Conservation (phyloP, 2,113 vertebrate genomes). For the Cranoglanis bouderius region DNA sequence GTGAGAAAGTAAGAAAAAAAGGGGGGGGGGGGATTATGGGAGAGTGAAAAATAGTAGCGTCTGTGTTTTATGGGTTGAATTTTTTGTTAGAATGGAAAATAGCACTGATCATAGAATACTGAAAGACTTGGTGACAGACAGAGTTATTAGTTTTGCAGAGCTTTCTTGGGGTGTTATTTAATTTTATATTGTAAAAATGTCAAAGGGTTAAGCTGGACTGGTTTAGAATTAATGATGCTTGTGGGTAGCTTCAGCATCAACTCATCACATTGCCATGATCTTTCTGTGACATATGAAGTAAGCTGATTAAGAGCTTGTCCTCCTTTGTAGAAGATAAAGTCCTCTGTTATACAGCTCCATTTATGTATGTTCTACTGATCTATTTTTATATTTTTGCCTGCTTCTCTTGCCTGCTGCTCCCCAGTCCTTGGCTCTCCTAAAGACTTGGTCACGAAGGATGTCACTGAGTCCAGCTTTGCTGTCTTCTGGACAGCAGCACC, state of each 20-base stretch:
- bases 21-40: background rate
- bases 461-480: conserved; percentile 88
- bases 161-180: conserved; percentile 63
- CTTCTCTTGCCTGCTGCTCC: conserved; percentile 36
- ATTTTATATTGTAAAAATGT: conserved; percentile 55
- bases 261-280: background rate
- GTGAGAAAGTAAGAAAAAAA: conserved; percentile 20
- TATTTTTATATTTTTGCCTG: conserved; percentile 9
- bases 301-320: background rate
- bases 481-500: conserved; percentile 89
- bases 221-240: conserved; percentile 48
- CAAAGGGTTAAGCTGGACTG: conserved; percentile 55
- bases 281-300: background rate
- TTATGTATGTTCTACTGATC: background rate
- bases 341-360: background rate
- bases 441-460: conserved; percentile 85
- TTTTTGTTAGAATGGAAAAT: conserved; percentile 72
- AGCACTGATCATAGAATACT: conserved; percentile 51
- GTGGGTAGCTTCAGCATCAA: background rate
- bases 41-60: conserved; percentile 56
- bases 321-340: background rate
- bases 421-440: conserved; percentile 89
- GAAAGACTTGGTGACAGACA: conserved; percentile 55
- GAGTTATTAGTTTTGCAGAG: conserved; percentile 71
- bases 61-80: conserved; percentile 66